Percentiles rank a stretch among this genome's conserved stretches.
Evolutionary conservation across 2,888 invertebrate species (phyloP).

Genomic region (Adelognathus sp.): DNA sequence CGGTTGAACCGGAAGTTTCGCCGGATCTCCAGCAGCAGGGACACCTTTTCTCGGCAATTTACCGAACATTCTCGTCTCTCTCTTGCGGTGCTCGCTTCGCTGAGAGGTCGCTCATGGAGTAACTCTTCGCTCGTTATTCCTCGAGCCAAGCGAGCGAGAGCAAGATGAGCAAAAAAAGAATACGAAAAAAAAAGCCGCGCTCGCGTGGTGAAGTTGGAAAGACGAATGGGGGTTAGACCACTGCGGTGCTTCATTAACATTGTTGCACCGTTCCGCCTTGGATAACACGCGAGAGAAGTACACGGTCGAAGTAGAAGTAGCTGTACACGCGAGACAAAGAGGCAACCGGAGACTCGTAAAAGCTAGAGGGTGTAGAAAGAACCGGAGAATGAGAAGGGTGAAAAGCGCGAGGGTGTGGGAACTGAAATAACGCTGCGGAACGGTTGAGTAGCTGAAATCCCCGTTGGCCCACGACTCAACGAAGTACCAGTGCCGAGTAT

Average conservation of each 20-base stretch:
- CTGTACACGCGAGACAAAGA: conserved; percentile 8
- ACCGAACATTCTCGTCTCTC: conserved; percentile 50
- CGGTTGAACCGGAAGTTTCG: conserved; percentile 48
- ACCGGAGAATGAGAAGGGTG: conserved; percentile 8
- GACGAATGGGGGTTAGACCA: neutral
- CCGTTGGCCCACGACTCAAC: neutral
- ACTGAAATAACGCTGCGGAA: neutral
- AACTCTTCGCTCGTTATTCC: conserved; percentile 23
- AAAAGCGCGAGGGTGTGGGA: conserved; percentile 1
- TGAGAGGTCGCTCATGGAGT: conserved; percentile 37
- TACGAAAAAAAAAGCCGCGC: neutral
- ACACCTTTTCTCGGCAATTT: conserved; percentile 61
- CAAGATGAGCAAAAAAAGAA: neutral
- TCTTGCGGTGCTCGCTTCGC: neutral
- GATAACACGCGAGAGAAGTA: conserved; percentile 27
- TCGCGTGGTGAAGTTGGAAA: conserved; percentile 3
- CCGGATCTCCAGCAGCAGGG: conserved; percentile 39
- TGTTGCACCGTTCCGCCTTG: conserved; percentile 32
- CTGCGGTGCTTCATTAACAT: conserved; percentile 53
- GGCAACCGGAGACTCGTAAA: neutral
- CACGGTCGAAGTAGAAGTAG: neutral
- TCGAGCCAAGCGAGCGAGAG: neutral
- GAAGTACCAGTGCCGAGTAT: neutral
- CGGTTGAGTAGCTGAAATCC: neutral
- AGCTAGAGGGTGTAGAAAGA: conserved; percentile 12